Base-by-base conservation (phyloP, 2,797 vertebrate species). In the Gymnodraco acuticeps region DNA sequence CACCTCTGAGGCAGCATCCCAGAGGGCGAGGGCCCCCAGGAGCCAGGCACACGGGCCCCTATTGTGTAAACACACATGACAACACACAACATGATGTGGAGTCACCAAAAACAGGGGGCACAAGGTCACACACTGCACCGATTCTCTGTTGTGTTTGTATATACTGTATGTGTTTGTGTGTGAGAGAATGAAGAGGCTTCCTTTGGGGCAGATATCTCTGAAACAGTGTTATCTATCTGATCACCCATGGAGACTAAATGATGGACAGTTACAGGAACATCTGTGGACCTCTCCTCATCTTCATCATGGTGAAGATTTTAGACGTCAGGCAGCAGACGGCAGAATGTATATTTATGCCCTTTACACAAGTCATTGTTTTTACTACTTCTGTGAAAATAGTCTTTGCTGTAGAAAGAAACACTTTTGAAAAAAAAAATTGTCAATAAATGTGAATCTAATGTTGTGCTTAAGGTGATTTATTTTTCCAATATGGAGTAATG, bases 1-100 rank as follows among this genome's bases (percentile, higher is more conserved):
- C 95, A 95, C 91, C 90, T 93, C 89, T 89, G 92, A 81, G 80
- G 88, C 87, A 65, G 70, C 67, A 53, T 85, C 93, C 90, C 90
- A 69, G 82, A 92, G 88, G 91, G 88, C 70, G 46, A 76, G 73
- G 67, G 19, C 84, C 82, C 82, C 23, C 27, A 79, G 84, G 85
- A 84, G 71, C 61, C 12, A 7, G 23, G 70, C 82, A 84, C 83
- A 75, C 43, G 77, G 73, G 72, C 77, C 63, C 5, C 10, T 62
- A 54, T 69, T 55, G 60, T 80, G 78, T 68, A 70, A 77, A 87
- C 81, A 64, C 66, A 73, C 77, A 63, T 45, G 73, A 70, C 67
- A 64, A 69, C 47, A 47, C 33, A 55, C 73, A 54, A 61, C 77
- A 75, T 16, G 50, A 73, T 50, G 64, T 41, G 50, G 75, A 50